These are phyloP conservation scores for Poeciliopsis gracilis DNA, from an alignment of 2,797 vertebrate species.

Conservation along the genomic window DNA sequence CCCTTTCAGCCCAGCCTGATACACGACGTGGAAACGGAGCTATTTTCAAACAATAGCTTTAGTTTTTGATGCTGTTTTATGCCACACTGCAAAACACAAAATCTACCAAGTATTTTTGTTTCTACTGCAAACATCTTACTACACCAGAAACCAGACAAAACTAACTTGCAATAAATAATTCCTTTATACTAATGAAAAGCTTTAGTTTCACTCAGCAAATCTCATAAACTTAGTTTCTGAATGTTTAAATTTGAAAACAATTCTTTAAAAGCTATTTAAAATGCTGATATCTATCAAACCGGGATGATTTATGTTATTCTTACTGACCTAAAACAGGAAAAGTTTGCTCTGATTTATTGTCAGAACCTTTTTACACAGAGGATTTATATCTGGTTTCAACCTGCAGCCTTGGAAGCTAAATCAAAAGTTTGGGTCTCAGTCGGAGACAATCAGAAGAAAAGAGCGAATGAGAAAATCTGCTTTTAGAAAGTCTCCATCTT, in stretches of 20 bases:
- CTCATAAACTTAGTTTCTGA: too few species aligned
- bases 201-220: too few species aligned
- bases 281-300: not conserved
- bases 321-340: not conserved
- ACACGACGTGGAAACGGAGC: too few species aligned
- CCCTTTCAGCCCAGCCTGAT: not conserved
- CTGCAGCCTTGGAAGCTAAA: slow-evolving; percentile 24
- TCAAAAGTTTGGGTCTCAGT: slow-evolving; percentile 25
- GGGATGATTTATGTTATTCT: not conserved
- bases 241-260: not conserved
- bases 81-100: too few species aligned
- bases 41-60: too few species aligned
- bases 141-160: too few species aligned
- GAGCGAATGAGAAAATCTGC: slow-evolving; percentile 35
- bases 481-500: slow-evolving; percentile 54
- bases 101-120: too few species aligned
- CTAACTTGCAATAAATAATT: too few species aligned
- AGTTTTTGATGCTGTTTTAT: too few species aligned
- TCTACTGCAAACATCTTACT: too few species aligned
- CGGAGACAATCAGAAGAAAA: slow-evolving; percentile 20
- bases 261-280: not conserved
- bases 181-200: too few species aligned
- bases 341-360: not conserved
- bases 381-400: not conserved
- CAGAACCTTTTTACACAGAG: not conserved